Percentiles rank a stretch among this genome's conserved stretches.
These are phyloP conservation scores for Melanotaenia pygmaea DNA, from an alignment of 2,797 vertebrate species.

Conservation along the genomic window DNA sequence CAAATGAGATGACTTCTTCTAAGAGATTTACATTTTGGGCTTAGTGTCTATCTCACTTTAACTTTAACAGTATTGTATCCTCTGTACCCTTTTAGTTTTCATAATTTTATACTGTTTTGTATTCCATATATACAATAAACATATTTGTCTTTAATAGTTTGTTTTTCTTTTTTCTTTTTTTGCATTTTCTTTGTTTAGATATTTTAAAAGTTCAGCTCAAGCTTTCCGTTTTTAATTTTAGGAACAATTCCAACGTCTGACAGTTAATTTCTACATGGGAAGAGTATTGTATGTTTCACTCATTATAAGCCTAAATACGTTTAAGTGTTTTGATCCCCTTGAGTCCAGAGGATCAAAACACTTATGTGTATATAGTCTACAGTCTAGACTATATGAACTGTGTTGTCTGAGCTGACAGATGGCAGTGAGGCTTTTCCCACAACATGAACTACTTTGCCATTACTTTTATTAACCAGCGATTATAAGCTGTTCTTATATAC, in stretches of 20 bases:
- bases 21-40: conserved; percentile 32
- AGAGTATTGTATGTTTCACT: not conserved
- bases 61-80: conserved; percentile 67
- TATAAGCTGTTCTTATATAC: conserved; percentile 5
- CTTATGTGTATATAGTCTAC: not conserved
- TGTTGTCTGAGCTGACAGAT: conserved; percentile 28
- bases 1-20: conserved; percentile 76
- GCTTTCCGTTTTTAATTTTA: not conserved
- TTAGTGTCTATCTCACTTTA: conserved; percentile 43
- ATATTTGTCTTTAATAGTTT: not conserved
- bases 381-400: not conserved
- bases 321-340: not conserved
- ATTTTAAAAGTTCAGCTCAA: conserved; percentile 44
- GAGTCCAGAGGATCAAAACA: not conserved
- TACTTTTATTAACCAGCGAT: conserved; percentile 14
- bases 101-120: conserved; percentile 29
- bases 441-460: conserved; percentile 20
- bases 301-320: not conserved
- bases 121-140: conserved; percentile 14
- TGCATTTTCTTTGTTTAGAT: conserved; percentile 35
- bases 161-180: not conserved
- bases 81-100: conserved; percentile 41
- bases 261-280: too few relatives aligned
- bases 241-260: not conserved
- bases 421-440: conserved; percentile 4